Percentiles rank a stretch among this genome's conserved stretches.
phyloP scores from a whole-genome alignment of 2,888 invertebrate species.

The Pharmacophagus antenor region DNA sequence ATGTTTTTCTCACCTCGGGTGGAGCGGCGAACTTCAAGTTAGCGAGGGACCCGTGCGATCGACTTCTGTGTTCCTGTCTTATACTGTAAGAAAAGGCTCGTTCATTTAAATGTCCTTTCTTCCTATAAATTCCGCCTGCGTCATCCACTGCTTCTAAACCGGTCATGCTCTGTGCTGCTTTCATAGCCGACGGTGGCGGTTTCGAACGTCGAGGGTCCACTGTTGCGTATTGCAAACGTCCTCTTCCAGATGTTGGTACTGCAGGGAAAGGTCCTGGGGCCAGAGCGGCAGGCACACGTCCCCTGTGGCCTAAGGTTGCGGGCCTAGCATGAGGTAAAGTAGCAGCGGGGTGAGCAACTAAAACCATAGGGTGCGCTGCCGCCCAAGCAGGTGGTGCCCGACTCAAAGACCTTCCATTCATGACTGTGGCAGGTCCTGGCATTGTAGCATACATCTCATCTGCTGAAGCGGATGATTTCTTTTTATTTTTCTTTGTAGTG shows the following conservation, averaged over 20 bases:
- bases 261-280: conserved; percentile 69
- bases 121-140: conserved; percentile 88
- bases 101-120: conserved; percentile 95
- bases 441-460: conserved; percentile 82
- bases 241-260: conserved; percentile 60
- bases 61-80: conserved; percentile 94
- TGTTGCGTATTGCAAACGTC: conserved; percentile 81
- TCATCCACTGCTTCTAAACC: conserved; percentile 84
- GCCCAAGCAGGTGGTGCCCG: conserved; percentile 74
- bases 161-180: conserved; percentile 85
- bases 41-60: conserved; percentile 95
- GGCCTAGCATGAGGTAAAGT: conserved; percentile 71
- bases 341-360: conserved; percentile 72
- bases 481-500: conserved; percentile 79
- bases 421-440: conserved; percentile 72
- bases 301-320: conserved; percentile 79
- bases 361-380: conserved; percentile 70
- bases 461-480: conserved; percentile 78
- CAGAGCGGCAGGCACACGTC: conserved; percentile 81
- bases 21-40: conserved; percentile 94
- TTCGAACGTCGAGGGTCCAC: conserved; percentile 83
- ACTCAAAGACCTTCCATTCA: conserved; percentile 69
- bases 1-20: conserved; percentile 66
- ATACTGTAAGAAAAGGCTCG: conserved; percentile 96
- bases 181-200: conserved; percentile 82